A percentile compares a stretch with the other conserved stretches of the same genome.
phyloP scores from a whole-genome alignment of 2,888 invertebrate species.

The Peribatodes rhomboidaria region DNA sequence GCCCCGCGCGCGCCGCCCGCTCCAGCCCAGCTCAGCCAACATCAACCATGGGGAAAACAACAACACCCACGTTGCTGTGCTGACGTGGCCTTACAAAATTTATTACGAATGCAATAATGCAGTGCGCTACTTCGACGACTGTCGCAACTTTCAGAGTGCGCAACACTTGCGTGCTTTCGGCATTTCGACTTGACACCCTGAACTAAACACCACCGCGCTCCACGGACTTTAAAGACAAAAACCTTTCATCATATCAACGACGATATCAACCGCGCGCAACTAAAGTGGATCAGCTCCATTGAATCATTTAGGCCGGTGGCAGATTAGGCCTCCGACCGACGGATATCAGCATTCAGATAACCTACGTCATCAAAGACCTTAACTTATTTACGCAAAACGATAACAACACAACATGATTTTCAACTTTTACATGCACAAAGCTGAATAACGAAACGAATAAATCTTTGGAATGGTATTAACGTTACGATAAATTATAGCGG shows the following conservation, averaged over 20 bases:
- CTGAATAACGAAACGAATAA: constrained; percentile 18
- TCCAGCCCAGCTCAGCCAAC: constrained; percentile 53
- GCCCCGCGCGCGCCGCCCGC: constrained; percentile 47
- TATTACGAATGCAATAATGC: constrained; percentile 63
- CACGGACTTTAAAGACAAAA: neutral
- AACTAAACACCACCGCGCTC: neutral
- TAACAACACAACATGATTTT: constrained; percentile 18
- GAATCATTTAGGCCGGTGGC: constrained; percentile 33
- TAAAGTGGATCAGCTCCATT: constrained; percentile 30
- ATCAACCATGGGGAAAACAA: constrained; percentile 70
- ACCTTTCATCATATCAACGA: constrained; percentile 7
- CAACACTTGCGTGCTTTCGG: constrained; percentile 31
- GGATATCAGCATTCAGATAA: constrained; percentile 28
- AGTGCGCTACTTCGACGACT: constrained; percentile 58
- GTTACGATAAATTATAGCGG: constrained; percentile 4
- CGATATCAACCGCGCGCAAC: constrained; percentile 6
- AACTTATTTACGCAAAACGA: constrained; percentile 39
- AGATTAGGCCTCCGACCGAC: constrained; percentile 30
- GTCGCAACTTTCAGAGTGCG: constrained; percentile 53
- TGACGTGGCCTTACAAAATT: constrained; percentile 63
- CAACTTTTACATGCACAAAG: constrained; percentile 19
- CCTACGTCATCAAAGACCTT: constrained; percentile 40
- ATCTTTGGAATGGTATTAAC: constrained; percentile 15
- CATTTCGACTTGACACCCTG: constrained; percentile 10
- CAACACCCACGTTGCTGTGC: constrained; percentile 62